Conservation (phyloP, 2,113 vertebrate species). For the Laticauda colubrina region DNA sequence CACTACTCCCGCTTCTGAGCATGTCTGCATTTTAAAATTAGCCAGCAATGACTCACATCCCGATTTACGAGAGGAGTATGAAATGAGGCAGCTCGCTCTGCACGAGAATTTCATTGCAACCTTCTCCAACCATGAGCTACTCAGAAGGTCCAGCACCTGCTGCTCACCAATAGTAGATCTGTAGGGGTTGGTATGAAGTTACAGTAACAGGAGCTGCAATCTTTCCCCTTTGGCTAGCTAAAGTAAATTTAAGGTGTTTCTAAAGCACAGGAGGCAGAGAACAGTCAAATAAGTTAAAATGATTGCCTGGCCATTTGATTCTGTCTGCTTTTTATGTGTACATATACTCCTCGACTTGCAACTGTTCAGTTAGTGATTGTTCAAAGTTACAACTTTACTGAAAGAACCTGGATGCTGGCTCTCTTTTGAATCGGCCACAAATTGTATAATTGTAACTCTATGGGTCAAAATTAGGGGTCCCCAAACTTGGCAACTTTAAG, state of each 20-base stretch:
- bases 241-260: constrained; percentile 63
- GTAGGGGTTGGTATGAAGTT: constrained; percentile 22
- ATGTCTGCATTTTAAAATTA: constrained; percentile 68
- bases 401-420: too few species aligned
- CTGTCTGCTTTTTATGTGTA: not conserved
- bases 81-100: constrained; percentile 63
- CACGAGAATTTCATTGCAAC: constrained; percentile 64
- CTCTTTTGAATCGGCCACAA: too few species aligned
- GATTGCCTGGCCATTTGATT: not conserved
- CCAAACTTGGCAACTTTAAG: too few species aligned
- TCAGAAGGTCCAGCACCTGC: not conserved
- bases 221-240: constrained; percentile 63
- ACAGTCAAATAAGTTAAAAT: not conserved
- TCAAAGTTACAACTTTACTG: too few species aligned
- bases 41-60: constrained; percentile 65
- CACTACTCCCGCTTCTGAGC: constrained; percentile 55
- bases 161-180: not conserved
- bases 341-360: not conserved
- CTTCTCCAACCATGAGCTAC: constrained; percentile 42
- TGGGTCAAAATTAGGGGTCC: too few species aligned
- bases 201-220: constrained; percentile 48
- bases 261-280: constrained; percentile 19
- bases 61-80: constrained; percentile 61
- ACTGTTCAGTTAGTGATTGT: too few species aligned
- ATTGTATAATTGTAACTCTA: too few species aligned